Evolutionary conservation across 2,113 vertebrate species (phyloP).

Genomic region (Cheirogaleus medius): DNA sequence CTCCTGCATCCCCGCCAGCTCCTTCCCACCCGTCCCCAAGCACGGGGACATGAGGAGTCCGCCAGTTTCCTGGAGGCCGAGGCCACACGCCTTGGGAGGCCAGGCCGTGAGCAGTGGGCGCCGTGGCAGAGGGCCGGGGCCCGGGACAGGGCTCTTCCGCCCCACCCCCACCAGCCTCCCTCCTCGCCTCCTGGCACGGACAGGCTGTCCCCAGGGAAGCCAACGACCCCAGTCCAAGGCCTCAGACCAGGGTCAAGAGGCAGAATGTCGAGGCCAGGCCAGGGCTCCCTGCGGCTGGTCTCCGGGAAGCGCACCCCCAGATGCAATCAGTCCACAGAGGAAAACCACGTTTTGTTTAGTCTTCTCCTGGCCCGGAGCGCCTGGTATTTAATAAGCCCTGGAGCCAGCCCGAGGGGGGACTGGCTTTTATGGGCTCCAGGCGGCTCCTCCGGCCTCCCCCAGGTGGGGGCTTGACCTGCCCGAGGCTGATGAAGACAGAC

Average conservation of each 20-base stretch:
- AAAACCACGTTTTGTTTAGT: constrained; percentile 85
- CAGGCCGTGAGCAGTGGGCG: fast-evolving
- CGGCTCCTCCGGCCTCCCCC: constrained; percentile 24
- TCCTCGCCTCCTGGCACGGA: fast-evolving
- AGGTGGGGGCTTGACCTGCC: constrained; percentile 67
- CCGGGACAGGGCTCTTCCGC: fast-evolving
- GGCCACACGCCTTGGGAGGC: background rate
- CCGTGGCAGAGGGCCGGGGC: too few species aligned
- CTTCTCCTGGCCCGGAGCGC: constrained; percentile 80
- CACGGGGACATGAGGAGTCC: background rate
- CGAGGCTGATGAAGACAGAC: constrained; percentile 67
- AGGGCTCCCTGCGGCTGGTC: fast-evolving
- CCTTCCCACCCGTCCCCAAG: background rate
- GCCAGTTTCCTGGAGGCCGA: background rate
- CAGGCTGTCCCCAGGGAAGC: background rate
- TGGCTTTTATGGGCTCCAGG: constrained; percentile 76
- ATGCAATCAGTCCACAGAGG: constrained; percentile 76
- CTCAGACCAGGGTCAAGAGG: background rate
- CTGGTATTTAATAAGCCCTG: constrained; percentile 83
- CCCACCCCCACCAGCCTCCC: background rate
- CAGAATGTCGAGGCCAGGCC: background rate
- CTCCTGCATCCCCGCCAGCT: background rate
- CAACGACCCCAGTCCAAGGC: background rate
- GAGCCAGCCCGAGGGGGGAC: constrained; percentile 83
- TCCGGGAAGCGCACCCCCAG: background rate